Evolutionary conservation across 2,113 vertebrate genomes (phyloP).

Genomic region (Hoplias malabaricus): DNA sequence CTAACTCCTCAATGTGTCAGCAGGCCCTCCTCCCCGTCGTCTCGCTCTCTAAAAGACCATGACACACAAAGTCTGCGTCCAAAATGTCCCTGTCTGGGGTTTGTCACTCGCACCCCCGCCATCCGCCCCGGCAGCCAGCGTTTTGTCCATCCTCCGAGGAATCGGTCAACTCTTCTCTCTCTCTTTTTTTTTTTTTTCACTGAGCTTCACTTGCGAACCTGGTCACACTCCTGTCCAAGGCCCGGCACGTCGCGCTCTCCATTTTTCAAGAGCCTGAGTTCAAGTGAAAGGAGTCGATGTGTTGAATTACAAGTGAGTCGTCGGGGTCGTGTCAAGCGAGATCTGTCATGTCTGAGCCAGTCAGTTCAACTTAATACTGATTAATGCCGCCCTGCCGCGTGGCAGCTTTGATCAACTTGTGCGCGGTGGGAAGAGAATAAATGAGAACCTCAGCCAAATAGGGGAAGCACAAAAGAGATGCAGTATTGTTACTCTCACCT

Average conservation of each 20-base stretch:
- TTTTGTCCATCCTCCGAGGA: conserved; percentile 35
- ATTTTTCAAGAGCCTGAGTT: conserved; percentile 28
- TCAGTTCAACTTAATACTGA: conserved; percentile 48
- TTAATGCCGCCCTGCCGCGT: conserved; percentile 33
- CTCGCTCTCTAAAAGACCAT: conserved; percentile 29
- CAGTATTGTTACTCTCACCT: neutral
- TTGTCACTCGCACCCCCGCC: conserved; percentile 9
- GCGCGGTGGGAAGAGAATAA: conserved; percentile 35
- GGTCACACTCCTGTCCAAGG: conserved; percentile 35
- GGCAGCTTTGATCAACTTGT: conserved; percentile 12
- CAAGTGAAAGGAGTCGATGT: conserved; percentile 23
- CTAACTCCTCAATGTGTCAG: conserved; percentile 42
- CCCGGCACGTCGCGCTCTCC: neutral
- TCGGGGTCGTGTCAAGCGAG: conserved; percentile 35
- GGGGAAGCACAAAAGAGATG: neutral
- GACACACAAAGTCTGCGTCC: conserved; percentile 36
- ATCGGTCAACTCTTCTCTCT: neutral
- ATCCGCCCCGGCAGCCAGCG: conserved; percentile 11
- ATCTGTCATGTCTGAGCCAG: conserved; percentile 46
- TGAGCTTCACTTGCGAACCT: conserved; percentile 29
- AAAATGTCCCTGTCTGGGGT: conserved; percentile 35
- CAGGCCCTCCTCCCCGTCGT: conserved; percentile 26
- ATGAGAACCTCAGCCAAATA: conserved; percentile 7
- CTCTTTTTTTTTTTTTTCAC: neutral
- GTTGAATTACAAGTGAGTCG: conserved; percentile 42